A percentile compares a stretch with the other conserved stretches of the same genome.
Evolutionary conservation across 2,113 vertebrate genomes (phyloP).

Genomic region (Pagrus major): DNA sequence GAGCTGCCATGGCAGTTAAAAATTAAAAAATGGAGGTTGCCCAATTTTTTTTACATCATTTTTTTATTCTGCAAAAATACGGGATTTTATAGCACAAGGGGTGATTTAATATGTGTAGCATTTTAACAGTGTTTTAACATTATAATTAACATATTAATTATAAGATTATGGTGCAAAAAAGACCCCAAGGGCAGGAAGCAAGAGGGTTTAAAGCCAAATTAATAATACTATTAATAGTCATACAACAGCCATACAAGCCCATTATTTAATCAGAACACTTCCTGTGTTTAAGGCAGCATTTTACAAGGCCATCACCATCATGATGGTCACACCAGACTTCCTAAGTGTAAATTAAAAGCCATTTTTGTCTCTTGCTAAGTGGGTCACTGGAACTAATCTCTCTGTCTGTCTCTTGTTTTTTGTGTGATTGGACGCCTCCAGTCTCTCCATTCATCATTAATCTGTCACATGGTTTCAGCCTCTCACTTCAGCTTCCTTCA

Average conservation of each 20-base stretch:
- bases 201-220: conserved; percentile 1
- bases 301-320: not conserved
- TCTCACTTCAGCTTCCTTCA: not conserved
- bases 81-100: not conserved
- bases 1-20: not conserved
- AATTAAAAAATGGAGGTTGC: not conserved
- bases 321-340: conserved; percentile 10
- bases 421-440: conserved; percentile 35
- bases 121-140: not conserved
- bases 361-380: conserved; percentile 54
- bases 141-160: conserved; percentile 6
- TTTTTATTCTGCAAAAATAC: not conserved
- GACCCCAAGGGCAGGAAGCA: not conserved
- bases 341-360: conserved; percentile 52
- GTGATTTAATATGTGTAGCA: not conserved
- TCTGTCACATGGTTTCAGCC: conserved; percentile 1
- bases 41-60: not conserved
- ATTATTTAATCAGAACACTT: conserved; percentile 1
- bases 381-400: conserved; percentile 64
- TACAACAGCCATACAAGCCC: not conserved
- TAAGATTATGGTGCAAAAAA: not conserved
- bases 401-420: conserved; percentile 17
- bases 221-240: not conserved
- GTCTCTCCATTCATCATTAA: conserved; percentile 46
- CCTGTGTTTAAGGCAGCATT: conserved; percentile 40